phyloP scores from a whole-genome alignment of 2,797 vertebrate species.

The Phaenicophaeus curvirostris region DNA sequence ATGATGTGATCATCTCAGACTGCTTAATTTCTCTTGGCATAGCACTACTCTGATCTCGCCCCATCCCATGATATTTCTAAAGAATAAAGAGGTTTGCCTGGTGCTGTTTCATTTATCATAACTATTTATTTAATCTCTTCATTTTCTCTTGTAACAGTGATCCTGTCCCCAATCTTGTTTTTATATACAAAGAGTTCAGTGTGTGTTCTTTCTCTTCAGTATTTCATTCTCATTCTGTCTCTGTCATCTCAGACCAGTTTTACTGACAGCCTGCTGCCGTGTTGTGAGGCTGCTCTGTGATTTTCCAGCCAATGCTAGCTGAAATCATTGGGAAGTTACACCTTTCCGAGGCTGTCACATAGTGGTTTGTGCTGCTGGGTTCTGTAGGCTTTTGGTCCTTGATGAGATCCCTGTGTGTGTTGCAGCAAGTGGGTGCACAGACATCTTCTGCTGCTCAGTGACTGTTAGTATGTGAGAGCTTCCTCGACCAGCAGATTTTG shows the following conservation, averaged over 20 bases:
- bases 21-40: background rate
- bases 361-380: background rate
- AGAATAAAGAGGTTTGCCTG: background rate
- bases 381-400: background rate
- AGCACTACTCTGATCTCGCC: background rate
- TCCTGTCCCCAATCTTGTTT: background rate
- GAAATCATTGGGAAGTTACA: background rate
- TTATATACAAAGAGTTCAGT: background rate
- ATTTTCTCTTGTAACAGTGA: background rate
- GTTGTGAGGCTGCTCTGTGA: background rate
- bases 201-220: background rate
- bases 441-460: background rate
- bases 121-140: background rate
- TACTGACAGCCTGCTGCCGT: background rate
- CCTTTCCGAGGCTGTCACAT: background rate
- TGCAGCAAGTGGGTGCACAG: background rate
- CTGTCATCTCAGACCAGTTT: background rate
- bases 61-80: background rate
- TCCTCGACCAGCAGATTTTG: background rate
- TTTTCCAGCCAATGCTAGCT: background rate
- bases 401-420: background rate
- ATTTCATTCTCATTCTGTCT: background rate
- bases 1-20: rapidly evolving
- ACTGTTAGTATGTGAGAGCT: background rate
- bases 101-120: background rate